These are phyloP conservation scores for Lerista edwardsae DNA, from an alignment of 2,797 vertebrate genomes.

Conservation along the genomic window DNA sequence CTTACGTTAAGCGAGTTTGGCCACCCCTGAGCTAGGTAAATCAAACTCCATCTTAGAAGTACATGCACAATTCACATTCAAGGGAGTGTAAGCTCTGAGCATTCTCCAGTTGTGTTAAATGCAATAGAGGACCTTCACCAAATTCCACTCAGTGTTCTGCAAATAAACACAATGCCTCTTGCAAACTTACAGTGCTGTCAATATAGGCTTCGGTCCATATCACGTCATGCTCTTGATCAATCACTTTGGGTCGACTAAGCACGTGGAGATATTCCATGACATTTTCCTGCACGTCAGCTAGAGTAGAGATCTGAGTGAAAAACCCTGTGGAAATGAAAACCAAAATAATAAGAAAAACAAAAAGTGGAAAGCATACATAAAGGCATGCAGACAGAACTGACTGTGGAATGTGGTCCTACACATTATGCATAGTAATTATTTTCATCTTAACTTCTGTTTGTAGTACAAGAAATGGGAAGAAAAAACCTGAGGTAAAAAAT, in stretches of 20 bases:
- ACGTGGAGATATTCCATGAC: slow-evolving; percentile 98
- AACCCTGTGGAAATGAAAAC: slow-evolving; percentile 82
- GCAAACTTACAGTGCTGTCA: slow-evolving; percentile 91
- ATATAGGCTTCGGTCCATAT: slow-evolving; percentile 98
- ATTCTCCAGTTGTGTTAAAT: background rate
- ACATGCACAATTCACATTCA: slow-evolving; percentile 5
- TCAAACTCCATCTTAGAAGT: background rate
- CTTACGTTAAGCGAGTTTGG: too few relatives aligned
- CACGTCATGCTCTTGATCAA: slow-evolving; percentile 95
- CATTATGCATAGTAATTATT: background rate
- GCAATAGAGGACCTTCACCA: background rate
- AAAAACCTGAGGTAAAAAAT: background rate
- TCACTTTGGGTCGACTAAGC: slow-evolving; percentile 96
- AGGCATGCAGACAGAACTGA: background rate
- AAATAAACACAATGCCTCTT: slow-evolving; percentile 1
- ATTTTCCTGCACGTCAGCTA: slow-evolving; percentile 97
- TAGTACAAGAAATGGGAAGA: background rate
- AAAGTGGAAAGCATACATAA: background rate
- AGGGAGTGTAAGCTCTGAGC: background rate
- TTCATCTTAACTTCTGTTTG: background rate
- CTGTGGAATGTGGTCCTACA: background rate
- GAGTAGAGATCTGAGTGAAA: slow-evolving; percentile 96
- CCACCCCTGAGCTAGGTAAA: background rate
- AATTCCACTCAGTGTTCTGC: background rate
- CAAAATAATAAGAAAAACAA: background rate